phyloP scores from a whole-genome alignment of 2,113 vertebrate species.

The Corythornis cristatus region DNA sequence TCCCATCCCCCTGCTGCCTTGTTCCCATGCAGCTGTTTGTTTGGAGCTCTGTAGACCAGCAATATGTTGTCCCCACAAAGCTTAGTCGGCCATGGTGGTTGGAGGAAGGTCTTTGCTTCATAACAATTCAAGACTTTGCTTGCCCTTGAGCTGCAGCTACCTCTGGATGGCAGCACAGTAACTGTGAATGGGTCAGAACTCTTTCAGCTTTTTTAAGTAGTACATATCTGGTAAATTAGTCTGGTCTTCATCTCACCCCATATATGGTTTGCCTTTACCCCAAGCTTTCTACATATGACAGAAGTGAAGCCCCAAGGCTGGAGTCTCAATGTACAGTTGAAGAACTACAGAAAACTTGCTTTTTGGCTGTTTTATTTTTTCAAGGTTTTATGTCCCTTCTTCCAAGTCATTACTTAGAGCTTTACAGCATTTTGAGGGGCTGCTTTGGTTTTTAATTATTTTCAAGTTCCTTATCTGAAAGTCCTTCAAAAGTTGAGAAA shows the following conservation, averaged over 20 bases:
- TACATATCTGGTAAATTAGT: background rate
- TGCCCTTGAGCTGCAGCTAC: background rate
- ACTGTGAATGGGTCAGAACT: background rate
- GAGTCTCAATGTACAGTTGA: background rate
- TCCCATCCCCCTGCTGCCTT: fast-evolving
- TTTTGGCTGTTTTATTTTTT: background rate
- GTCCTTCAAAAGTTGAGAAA: background rate
- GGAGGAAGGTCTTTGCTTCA: background rate
- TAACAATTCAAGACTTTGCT: background rate
- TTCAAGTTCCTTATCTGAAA: background rate
- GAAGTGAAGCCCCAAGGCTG: background rate
- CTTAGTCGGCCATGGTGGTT: background rate
- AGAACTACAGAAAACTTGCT: background rate
- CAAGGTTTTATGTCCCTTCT: background rate
- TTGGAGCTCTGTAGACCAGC: background rate
- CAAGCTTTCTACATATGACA: background rate
- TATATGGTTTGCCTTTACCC: background rate
- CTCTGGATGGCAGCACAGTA: conserved; percentile 20
- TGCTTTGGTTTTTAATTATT: background rate
- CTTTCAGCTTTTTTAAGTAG: background rate
- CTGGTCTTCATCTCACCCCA: background rate
- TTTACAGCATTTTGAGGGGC: background rate
- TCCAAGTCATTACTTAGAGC: background rate
- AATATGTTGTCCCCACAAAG: background rate
- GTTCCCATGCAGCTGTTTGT: background rate